Conservation (phyloP, 1,140 invertebrate species). For the Maniola jurtina region DNA sequence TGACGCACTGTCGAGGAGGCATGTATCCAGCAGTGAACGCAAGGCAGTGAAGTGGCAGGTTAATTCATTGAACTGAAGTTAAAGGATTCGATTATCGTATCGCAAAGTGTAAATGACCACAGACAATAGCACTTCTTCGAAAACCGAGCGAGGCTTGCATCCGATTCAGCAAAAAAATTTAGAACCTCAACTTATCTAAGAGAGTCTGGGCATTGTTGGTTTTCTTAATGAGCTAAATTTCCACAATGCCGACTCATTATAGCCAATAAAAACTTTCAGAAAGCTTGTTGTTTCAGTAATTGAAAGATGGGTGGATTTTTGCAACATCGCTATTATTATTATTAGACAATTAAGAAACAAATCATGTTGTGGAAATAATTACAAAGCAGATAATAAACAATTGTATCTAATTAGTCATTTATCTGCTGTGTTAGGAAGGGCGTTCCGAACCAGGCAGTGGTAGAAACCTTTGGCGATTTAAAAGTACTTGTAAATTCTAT, state of each 20-base stretch:
- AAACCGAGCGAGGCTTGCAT: slow-evolving; percentile 19
- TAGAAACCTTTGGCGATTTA: too few relatives aligned
- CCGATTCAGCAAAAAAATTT: slow-evolving; percentile 16
- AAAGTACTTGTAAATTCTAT: too few relatives aligned
- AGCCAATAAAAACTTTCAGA: slow-evolving; percentile 19
- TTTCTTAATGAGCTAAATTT: slow-evolving; percentile 32
- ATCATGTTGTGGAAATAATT: too few relatives aligned
- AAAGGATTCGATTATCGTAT: neutral
- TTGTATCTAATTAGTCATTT: too few relatives aligned
- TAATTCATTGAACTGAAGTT: neutral
- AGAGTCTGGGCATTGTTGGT: slow-evolving; percentile 21
- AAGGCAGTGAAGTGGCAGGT: too few relatives aligned
- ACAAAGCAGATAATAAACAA: too few relatives aligned
- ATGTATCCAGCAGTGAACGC: too few relatives aligned
- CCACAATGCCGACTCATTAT: slow-evolving; percentile 18
- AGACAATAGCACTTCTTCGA: slow-evolving; percentile 3
- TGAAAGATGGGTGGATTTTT: neutral
- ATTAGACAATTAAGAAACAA: neutral
- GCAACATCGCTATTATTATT: neutral
- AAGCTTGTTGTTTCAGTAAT: slow-evolving; percentile 14
- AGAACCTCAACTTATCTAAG: slow-evolving; percentile 20
- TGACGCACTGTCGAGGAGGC: too few relatives aligned
- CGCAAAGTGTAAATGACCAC: slow-evolving; percentile 4
- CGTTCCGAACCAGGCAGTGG: too few relatives aligned
- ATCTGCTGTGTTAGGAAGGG: too few relatives aligned